These are phyloP conservation scores for Periphyllus acericola DNA, from an alignment of 2,888 invertebrate species.

Conservation along the genomic window DNA sequence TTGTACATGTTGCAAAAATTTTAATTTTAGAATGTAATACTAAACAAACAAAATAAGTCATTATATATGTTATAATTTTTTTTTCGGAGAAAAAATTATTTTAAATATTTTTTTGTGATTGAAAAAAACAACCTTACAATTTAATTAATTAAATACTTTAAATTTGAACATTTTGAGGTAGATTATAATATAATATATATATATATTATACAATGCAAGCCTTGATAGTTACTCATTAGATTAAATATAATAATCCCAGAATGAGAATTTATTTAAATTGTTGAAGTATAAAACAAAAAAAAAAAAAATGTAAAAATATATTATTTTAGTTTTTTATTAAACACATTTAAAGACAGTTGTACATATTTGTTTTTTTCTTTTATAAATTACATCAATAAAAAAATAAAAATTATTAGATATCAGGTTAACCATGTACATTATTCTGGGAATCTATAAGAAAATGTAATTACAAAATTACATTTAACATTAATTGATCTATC, in stretches of 20 bases:
- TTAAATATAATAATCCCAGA: not conserved
- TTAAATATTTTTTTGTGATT: not conserved
- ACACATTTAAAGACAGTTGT: not conserved
- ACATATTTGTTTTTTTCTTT: not conserved
- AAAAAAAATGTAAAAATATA: constrained; percentile 11
- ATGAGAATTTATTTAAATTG: not conserved
- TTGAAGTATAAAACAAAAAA: not conserved
- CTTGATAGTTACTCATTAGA: not conserved
- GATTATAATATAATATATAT: no score
- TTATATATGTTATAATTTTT: not conserved
- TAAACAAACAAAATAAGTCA: not conserved
- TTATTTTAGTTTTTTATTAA: not conserved
- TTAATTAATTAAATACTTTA: not conserved
- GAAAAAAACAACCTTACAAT: not conserved
- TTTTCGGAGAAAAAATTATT: not conserved
- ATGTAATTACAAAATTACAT: not conserved
- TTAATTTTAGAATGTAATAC: not conserved
- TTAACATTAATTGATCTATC: not conserved
- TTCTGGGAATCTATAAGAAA: not conserved
- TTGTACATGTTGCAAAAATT: constrained; percentile 35
- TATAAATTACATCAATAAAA: not conserved
- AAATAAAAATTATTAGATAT: not conserved
- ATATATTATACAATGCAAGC: constrained; percentile 17
- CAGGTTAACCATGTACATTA: not conserved
- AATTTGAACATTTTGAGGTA: constrained; percentile 38